phyloP scores from a whole-genome alignment of 2,888 invertebrate genomes.

The Idaea aversata region DNA sequence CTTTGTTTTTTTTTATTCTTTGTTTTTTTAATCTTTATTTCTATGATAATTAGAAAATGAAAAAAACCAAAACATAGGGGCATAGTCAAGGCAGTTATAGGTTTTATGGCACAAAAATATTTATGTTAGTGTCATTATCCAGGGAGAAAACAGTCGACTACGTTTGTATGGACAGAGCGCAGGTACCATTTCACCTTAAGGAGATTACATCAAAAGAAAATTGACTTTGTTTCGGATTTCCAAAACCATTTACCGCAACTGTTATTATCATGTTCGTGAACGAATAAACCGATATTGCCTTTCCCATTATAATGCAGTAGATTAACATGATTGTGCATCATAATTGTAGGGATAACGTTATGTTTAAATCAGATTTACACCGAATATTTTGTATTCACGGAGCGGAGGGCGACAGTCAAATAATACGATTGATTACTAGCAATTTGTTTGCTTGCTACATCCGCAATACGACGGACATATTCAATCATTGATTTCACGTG shows the following conservation, averaged over 20 bases:
- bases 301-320: background rate
- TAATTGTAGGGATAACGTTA: slow-evolving; percentile 9
- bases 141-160: too few species aligned
- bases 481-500: slow-evolving; percentile 58
- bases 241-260: background rate
- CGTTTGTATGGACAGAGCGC: too few species aligned
- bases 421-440: slow-evolving; percentile 60
- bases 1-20: too few species aligned
- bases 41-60: too few species aligned
- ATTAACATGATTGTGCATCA: slow-evolving; percentile 1
- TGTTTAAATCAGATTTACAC: slow-evolving; percentile 28
- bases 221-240: slow-evolving; percentile 16
- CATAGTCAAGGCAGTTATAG: too few species aligned
- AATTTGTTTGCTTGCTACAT: slow-evolving; percentile 56
- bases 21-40: too few species aligned
- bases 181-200: too few species aligned
- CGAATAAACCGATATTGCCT: background rate
- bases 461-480: slow-evolving; percentile 54
- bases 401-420: slow-evolving; percentile 44
- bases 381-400: slow-evolving; percentile 41
- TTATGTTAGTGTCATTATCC: too few species aligned
- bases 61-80: too few species aligned
- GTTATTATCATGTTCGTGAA: background rate
- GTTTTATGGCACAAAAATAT: too few species aligned
- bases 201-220: slow-evolving; percentile 27